Conservation (phyloP, 2,113 vertebrate species). For the Herpetotheres cachinnans region DNA sequence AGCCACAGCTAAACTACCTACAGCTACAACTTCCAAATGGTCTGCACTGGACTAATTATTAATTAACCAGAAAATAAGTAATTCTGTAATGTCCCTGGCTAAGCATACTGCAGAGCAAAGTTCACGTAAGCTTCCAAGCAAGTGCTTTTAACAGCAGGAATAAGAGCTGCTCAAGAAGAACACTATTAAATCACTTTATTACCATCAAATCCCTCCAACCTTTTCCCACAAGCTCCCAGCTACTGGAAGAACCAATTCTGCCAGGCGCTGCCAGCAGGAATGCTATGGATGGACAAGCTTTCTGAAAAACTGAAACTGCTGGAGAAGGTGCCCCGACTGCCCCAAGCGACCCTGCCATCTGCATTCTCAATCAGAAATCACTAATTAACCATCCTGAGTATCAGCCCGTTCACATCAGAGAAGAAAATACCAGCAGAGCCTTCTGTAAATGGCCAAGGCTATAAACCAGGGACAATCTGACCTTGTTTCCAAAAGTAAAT, state of each 20-base stretch:
- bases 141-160: background rate
- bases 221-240: background rate
- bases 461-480: background rate
- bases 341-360: rapidly evolving
- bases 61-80: conserved; percentile 50
- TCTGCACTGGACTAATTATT: background rate
- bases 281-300: background rate
- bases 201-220: background rate
- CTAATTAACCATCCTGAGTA: background rate
- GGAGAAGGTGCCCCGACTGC: background rate
- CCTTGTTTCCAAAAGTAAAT: background rate
- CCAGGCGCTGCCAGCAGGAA: rapidly evolving
- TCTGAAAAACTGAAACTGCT: background rate
- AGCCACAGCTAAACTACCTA: background rate
- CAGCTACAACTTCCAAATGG: background rate
- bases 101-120: conserved; percentile 34
- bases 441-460: background rate
- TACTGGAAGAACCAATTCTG: background rate
- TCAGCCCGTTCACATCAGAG: background rate
- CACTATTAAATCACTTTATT: background rate
- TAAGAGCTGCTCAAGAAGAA: background rate
- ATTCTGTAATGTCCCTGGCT: background rate
- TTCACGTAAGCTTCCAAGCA: background rate
- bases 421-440: background rate
- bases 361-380: background rate